Base-by-base conservation (phyloP, 2,113 vertebrate species). In the Illadopsis cleaveri region DNA sequence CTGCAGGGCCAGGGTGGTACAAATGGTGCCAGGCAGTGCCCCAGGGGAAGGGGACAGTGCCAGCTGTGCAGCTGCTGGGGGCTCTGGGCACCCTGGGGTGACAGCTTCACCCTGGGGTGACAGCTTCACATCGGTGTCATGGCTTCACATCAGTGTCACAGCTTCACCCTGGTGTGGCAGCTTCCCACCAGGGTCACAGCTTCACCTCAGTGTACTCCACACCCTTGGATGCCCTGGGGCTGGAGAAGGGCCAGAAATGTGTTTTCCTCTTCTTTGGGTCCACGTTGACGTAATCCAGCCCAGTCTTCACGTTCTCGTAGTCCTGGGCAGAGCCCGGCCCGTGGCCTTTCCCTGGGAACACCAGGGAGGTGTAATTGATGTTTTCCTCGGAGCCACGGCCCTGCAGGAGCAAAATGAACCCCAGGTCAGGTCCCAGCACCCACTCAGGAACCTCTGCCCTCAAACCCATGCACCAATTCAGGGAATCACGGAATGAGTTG, bases 271-370 rank as follows among this genome's bases (percentile, higher is more conserved):
- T 90, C 69, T 96, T 53, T 0, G 94, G 94, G 48, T 97, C 81
- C 80, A 98, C 88, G 3, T 97, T 98, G 91, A 98, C 85, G 0
- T 98, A 98, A 68, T 98, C 97, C 2, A 21, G 5, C 1, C 75
- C 37, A 10, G 73, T 16, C 19, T 86, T 97, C 12, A 87, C 3
- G 54, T 98, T 90, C 92, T 97, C 93, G 2, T 98, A 98, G 86
- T 97, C 96, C 35, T 19, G 11, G 10, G n/a, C 1, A 8, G 64
- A 35, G 42, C 83, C 33, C 1, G 15, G 68, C 31, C 56, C 38
- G 0, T 1, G 21, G 68, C 30, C 48, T 13, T 82, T 23, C 31
- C 15, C 57, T 1, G 64, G n/a, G 90, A 98, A 98, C 53, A 95
- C 57, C 69, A 97, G 42, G 15, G 94, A 76, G 0, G 96, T 96